phyloP scores from a whole-genome alignment of 2,888 invertebrate genomes.

The Halictus ligatus region DNA sequence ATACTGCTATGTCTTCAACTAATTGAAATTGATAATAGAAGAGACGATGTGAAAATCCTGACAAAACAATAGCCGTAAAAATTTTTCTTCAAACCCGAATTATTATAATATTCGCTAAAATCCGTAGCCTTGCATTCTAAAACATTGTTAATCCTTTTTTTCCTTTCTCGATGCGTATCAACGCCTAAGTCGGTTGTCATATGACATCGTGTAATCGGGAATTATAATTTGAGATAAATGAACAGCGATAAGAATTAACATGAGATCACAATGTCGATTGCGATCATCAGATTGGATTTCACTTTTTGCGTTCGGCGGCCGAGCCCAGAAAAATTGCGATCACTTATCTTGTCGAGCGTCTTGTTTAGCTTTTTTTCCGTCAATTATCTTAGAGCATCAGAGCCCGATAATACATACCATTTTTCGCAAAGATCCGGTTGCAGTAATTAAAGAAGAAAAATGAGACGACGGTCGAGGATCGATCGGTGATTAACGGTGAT shows the following conservation, averaged over 20 bases:
- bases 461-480: neutral
- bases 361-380: neutral
- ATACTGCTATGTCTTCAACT: neutral
- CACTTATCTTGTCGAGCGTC: neutral
- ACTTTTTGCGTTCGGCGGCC: neutral
- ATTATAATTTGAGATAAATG: slow-evolving; percentile 1
- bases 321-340: neutral
- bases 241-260: neutral
- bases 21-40: neutral
- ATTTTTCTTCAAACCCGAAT: neutral
- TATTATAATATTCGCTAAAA: too few species aligned
- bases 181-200: neutral
- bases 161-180: neutral
- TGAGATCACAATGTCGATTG: neutral
- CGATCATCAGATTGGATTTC: neutral
- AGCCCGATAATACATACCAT: neutral
- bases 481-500: neutral
- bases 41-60: too few species aligned
- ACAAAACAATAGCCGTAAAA: neutral
- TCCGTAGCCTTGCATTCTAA: neutral
- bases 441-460: neutral
- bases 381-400: neutral
- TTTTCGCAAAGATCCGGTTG: neutral
- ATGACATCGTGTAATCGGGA: neutral
- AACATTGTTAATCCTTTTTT: neutral